Conservation (phyloP, 2,888 invertebrate species). For the Cheiracanthium punctorium region DNA sequence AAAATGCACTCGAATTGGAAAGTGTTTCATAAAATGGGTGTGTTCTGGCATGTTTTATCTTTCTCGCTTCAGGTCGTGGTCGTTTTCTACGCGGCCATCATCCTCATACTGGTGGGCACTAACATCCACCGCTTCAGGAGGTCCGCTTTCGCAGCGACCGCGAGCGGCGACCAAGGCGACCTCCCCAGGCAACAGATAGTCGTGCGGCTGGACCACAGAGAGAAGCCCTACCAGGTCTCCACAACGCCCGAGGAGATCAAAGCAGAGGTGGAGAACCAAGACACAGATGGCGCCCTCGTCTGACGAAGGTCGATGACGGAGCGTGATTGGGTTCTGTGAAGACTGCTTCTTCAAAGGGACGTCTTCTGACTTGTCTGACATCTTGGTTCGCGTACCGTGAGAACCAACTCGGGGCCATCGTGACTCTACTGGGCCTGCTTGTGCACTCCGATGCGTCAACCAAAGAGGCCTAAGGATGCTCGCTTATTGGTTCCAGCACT, state of each 20-base stretch:
- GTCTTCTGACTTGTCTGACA: too few species aligned
- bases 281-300: slow-evolving; percentile 57
- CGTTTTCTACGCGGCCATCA: slow-evolving; percentile 76
- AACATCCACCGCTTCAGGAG: slow-evolving; percentile 73
- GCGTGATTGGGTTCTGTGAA: too few species aligned
- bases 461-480: too few species aligned
- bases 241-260: slow-evolving; percentile 60
- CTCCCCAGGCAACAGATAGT: slow-evolving; percentile 53
- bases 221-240: slow-evolving; percentile 53
- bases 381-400: too few species aligned
- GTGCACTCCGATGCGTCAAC: too few species aligned
- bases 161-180: neutral
- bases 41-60: too few species aligned
- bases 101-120: slow-evolving; percentile 75
- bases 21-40: too few species aligned
- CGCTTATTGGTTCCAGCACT: too few species aligned
- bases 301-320: slow-evolving; percentile 9
- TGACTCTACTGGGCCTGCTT: too few species aligned
- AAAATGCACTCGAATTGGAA: too few species aligned
- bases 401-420: too few species aligned
- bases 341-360: too few species aligned
- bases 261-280: slow-evolving; percentile 58
- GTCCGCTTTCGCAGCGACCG: neutral
- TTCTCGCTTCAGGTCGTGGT: slow-evolving; percentile 74
- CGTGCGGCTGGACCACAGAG: slow-evolving; percentile 66